Evolutionary conservation across 2,113 vertebrate genomes (phyloP).

Genomic region (Indicator indicator): DNA sequence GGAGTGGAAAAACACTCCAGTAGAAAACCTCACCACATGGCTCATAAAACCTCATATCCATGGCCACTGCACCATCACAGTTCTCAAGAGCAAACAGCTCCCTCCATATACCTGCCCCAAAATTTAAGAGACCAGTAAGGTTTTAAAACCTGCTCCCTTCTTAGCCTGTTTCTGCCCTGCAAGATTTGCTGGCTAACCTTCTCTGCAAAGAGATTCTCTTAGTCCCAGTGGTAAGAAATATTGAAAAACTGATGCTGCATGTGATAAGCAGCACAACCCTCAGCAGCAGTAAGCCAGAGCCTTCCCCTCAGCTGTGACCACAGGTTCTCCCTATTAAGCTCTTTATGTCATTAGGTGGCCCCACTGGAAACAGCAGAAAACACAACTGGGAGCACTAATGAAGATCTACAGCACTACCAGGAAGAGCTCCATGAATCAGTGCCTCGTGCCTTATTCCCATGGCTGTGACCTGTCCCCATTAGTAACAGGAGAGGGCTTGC

Average conservation of each 20-base stretch:
- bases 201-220: background rate
- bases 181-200: conserved; percentile 2
- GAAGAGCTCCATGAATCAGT: conserved; percentile 66
- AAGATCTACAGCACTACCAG: conserved; percentile 71
- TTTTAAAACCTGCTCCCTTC: background rate
- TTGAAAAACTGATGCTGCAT: background rate
- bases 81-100: background rate
- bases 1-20: background rate
- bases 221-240: background rate
- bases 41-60: background rate
- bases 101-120: background rate
- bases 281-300: background rate
- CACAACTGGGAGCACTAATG: conserved; percentile 59
- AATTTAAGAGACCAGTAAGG: background rate
- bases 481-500: conserved; percentile 33
- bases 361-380: conserved; percentile 29
- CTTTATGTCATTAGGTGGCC: conserved; percentile 53
- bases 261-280: conserved; percentile 16
- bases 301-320: conserved; percentile 34
- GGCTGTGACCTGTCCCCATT: conserved; percentile 44
- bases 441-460: background rate
- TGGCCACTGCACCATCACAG: background rate
- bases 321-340: conserved; percentile 54
- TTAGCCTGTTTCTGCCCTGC: background rate
- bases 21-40: background rate